Conservation (phyloP, 2,113 vertebrate species). For the Mus pahari region DNA sequence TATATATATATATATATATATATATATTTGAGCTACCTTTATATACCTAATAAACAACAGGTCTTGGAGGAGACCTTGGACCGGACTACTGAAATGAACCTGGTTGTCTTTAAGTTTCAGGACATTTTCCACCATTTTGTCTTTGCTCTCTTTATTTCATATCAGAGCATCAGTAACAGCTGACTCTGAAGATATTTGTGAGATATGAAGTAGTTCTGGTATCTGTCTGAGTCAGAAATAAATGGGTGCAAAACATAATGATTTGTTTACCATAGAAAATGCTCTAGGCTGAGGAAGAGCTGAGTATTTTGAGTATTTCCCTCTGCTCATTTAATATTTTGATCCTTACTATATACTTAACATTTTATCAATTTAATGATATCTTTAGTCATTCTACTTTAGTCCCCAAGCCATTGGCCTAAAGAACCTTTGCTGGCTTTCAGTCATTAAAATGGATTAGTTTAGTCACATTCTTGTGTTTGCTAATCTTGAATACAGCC, state of each 20-base stretch:
- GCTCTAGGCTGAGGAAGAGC: background rate
- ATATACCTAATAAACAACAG: background rate
- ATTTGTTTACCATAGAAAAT: background rate
- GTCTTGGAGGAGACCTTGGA: background rate
- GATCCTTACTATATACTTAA: background rate
- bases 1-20: too few species aligned
- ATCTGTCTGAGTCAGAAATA: constrained; percentile 35
- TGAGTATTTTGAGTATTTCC: background rate
- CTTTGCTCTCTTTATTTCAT: constrained; percentile 7
- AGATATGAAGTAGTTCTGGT: background rate
- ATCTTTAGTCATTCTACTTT: background rate
- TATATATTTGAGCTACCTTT: background rate
- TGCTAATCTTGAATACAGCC: background rate
- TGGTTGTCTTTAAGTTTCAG: background rate
- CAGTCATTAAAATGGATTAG: background rate
- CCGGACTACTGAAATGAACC: background rate
- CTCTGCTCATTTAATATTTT: background rate
- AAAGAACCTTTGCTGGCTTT: background rate
- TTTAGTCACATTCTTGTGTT: background rate
- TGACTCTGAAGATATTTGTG: background rate
- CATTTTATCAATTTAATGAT: background rate
- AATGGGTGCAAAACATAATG: background rate
- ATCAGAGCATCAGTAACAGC: background rate
- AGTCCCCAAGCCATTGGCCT: background rate
- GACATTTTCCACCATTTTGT: background rate